Evolutionary conservation across 1,140 invertebrate species (phyloP), one percentile per base, ranked within the genome.

Genomic region (Telenomus remus): DNA sequence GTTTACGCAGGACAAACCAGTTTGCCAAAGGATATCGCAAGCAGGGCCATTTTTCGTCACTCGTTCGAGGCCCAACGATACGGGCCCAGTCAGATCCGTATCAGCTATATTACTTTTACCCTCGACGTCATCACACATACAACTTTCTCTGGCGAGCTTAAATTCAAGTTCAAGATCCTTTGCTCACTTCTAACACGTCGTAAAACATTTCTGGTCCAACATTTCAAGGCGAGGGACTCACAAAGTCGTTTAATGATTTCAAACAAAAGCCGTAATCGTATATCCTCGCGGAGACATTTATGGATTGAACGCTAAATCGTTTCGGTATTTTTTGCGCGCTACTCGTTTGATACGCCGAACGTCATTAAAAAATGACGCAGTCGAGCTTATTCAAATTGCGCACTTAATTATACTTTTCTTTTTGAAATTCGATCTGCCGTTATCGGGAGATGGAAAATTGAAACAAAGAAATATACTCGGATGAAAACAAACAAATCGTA

Each of bases 161-260:
- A 19, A 56, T 76, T 76, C 74, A 76, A 76, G 74, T 76, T 76
- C 74, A 76, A 27, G 73, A 61, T 70, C 66, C 44, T 39, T 14
- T 7, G 13, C 34, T 15, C 43, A 56, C 61, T 76, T 39, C 37
- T 70, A 56, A 27, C 19, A 27, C 19, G 19, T 27, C 19, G 19
- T 27, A 27, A 27, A 27, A 27, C 19, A 6, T 27, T 27, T 27
- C 19, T 27, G 2, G 19, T 6, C 19, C 2, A 27, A 27, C 19
- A 74, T 74, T 66, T 68, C 51, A 65, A 68, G 65, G 59, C 12
- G 19, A 27, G 19, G 6, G 19, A 1, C 6, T 27, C 19, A 27
- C 19, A 27, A 27, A 27, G 19, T 27, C 19, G 6, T 27, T 27
- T 3, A 27, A 27, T 27, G 19, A 27, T 27, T 27, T 6, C 59